Conservation (phyloP, 1,140 invertebrate genomes). For the Aphelenchoides fujianensis region DNA sequence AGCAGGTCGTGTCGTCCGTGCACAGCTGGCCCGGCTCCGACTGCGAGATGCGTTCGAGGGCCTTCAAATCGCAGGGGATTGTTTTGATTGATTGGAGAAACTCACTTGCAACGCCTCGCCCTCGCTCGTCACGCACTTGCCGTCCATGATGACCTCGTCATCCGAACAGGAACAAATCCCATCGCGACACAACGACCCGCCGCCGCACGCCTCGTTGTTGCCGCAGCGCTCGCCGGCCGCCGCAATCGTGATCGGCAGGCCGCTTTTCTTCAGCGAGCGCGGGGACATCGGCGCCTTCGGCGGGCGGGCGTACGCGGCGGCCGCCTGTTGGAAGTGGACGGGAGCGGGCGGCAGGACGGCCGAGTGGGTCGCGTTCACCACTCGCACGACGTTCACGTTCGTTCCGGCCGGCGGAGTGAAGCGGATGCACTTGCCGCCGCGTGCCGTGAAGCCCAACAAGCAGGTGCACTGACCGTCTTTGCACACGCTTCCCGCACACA, state of each 20-base stretch:
- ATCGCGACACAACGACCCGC: constrained; percentile 53
- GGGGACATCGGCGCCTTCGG: not conserved
- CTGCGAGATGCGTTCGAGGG: constrained; percentile 31
- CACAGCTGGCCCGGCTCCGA: constrained; percentile 42
- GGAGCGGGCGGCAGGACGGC: not conserved
- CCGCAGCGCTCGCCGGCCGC: constrained; percentile 43
- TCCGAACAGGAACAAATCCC: constrained; percentile 50
- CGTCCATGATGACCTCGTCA: constrained; percentile 44
- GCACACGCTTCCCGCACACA: constrained; percentile 7
- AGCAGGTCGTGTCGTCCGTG: constrained; percentile 23
- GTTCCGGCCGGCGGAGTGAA: not conserved
- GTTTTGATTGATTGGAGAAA: no score
- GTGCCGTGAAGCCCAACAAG: not conserved
- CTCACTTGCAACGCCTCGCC: constrained; percentile 24
- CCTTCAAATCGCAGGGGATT: no score
- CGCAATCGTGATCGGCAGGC: constrained; percentile 16
- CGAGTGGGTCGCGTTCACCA: not conserved
- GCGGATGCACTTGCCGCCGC: constrained; percentile 2
- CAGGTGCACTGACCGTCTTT: constrained; percentile 9
- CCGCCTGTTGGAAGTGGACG: not conserved
- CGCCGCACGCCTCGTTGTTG: constrained; percentile 52
- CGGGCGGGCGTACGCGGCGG: not conserved
- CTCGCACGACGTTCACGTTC: not conserved
- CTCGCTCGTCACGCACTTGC: constrained; percentile 42
- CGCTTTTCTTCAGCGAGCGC: not conserved